Base-by-base conservation (phyloP, 37 sponge, comb jelly and placozoan genomes). In the Axinella damicornis region DNA sequence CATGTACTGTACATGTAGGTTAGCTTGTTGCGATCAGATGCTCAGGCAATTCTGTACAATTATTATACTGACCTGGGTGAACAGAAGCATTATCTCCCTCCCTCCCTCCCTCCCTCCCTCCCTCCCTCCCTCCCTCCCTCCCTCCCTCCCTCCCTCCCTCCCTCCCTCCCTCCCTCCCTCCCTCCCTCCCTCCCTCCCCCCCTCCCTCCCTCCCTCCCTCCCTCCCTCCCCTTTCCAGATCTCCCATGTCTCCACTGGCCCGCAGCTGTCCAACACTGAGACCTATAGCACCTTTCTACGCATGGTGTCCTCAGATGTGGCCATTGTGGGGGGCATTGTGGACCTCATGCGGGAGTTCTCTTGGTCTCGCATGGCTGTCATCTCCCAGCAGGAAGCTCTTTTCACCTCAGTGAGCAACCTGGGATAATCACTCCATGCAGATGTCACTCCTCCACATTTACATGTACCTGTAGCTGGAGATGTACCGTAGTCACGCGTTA, bases 351-450 rank as follows among this genome's bases (percentile, higher is more conserved):
- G 0, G 46, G 19, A 52, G 0, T 89, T 76, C 38, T 40, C 57
- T n/a, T 93, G 94, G 94, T 63, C 76, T 13, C 54, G 83, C 41
- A 25, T 93, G 6, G 90, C 83, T 53, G 63, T 89, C 4, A 81
- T 93, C 38, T 60, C 79, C 18, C 75, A 89, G 52, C 71, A 80
- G 52, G 76, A 77, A 37, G 14, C 38, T 20, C 20, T 88, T 4
- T 88, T 92, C 36, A 75, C 84, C 12, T 76, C 76, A 5, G 84
- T 84, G 55, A 75, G 84, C 27, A 4, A 1, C 2, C 33, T 46
- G 9, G 9, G 46, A 46, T 46, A 46, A 4, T 12, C 9, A 46
- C 4, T 46, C 4, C 9, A 46, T 46, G 46, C 9, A 4, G 4
- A 46, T 46, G 9, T 12, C 46, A 46, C 4, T 46, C 4, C 46